Base-by-base conservation (phyloP, 2,113 vertebrate species). In the Gallinago media region DNA sequence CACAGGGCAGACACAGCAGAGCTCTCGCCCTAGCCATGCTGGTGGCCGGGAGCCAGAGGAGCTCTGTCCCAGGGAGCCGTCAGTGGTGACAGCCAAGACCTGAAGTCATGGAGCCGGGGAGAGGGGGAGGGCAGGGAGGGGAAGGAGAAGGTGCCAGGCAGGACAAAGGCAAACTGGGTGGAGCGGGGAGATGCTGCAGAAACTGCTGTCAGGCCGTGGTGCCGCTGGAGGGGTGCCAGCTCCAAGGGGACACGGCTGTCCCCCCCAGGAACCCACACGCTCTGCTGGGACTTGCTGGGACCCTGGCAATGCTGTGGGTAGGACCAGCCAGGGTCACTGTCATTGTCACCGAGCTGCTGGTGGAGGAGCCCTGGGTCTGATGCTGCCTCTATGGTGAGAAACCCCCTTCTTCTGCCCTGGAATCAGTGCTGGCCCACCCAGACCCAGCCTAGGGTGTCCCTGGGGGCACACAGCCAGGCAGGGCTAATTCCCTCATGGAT, bases 241-340 rank as follows among this genome's bases (percentile, higher is more conserved):
- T 77, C 49, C 29, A 7, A 36, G 58, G 44, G 68, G 44, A 42
- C 22, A 13, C 11, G 26, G 15, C 31, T 29, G 44, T 22, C 19
- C 15, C 10, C 17, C 19, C 4, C 13, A 0, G 0, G 13, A 74
- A 16, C 32, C 32, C 14, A 12, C 12, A 3, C 0, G 1, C 31
- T 29, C 27, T 0, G 0, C 52, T 36, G 63, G 52, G 44, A 15
- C 15, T 47, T 17, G 8, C 26, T 17, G 50, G 17, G 22, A 6
- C 0, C 12, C n/a, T 25, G 46, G 62, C 0, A 3, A 8, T 34
- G 42, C 49, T 50, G 54, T 5, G 12, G n/a, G 34, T 59, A 54
- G 16, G 9, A 20, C 25, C 19, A 27, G 29, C 11, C 40, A 12
- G 4, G 13, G 23, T 81, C 44, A 15, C 13, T 29, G 23, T 81